A percentile compares a stretch with the other conserved stretches of the same genome.
Conservation (phyloP, 2,888 invertebrate species). For the Selenia dentaria region DNA sequence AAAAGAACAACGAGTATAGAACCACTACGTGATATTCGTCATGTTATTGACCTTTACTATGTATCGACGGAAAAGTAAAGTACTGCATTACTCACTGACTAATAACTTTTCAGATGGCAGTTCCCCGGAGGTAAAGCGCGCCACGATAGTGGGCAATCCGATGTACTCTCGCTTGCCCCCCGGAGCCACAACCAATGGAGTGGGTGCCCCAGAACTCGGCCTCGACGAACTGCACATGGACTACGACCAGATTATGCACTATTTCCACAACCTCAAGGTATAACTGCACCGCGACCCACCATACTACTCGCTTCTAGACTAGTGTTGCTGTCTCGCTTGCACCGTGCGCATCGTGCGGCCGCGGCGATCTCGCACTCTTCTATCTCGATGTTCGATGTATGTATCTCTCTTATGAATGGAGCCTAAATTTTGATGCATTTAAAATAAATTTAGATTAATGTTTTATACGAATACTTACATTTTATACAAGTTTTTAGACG, state of each 20-base stretch:
- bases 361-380: constrained; percentile 43
- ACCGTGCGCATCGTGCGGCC: constrained; percentile 43
- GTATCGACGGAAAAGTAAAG: no score
- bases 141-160: constrained; percentile 94
- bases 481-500: constrained; percentile 73
- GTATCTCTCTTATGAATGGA: constrained; percentile 79
- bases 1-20: no score
- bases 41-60: no score
- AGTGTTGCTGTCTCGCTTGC: constrained; percentile 77
- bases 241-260: constrained; percentile 98
- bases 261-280: constrained; percentile 99
- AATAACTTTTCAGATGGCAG: constrained; percentile 51
- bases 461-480: constrained; percentile 63
- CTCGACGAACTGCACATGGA: constrained; percentile 96
- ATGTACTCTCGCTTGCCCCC: constrained; percentile 88
- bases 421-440: constrained; percentile 82
- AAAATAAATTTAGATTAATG: constrained; percentile 63
- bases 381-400: constrained; percentile 63
- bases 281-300: constrained; percentile 63
- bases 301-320: constrained; percentile 70
- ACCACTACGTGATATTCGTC: no score
- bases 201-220: constrained; percentile 84
- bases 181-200: constrained; percentile 46
- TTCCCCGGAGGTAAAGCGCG: constrained; percentile 90
- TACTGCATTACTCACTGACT: no score